Evolutionary conservation across 2,113 vertebrate species (phyloP), one percentile per base, ranked within the genome.

Genomic region (Mixornis gularis): DNA sequence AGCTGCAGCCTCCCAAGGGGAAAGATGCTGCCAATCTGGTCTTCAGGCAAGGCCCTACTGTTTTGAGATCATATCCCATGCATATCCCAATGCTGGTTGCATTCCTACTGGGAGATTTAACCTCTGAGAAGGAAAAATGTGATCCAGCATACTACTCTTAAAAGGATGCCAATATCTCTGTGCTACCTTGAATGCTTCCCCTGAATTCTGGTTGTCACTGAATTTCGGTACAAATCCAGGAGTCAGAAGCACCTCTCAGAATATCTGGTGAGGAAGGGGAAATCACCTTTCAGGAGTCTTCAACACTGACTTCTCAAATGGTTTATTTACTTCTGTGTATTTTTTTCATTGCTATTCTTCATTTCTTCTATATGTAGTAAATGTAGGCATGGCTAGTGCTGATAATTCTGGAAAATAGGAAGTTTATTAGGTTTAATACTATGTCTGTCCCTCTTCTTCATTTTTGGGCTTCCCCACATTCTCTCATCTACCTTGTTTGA

Each of bases 31-130:
- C 91, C 86, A 89, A 0, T 79, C 58, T 53, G 63, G 70, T 89
- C 34, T 89, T 91, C 36, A 65, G 74, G 85, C 71, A 87, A 85
- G 53, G 27, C 32, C 3, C 58, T 79, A 3, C 63, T 76, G 85
- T 71, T 89, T 14, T 53, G 66, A 85, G 58, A 73, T 43, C 48
- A n/a, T n/a, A n/a, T n/a, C n/a, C n/a, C n/a, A 40, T 64, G 30
- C 3, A 4, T 56, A 32, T 84, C 44, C 25, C 49, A 34, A 6
- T 34, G 68, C 55, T 6, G 1, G 11, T n/a, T 84, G 80, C 76
- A 38, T 72, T 89, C 79, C 66, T 95, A 12, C 66, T 69, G 81
- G 16, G 55, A 85, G 51, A 65, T 92, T 85, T 94, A 69, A 93
- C 58, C n/a, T 85, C 65, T 87, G 58, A 55, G 34, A 85, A 82